A percentile compares a stretch with the other conserved stretches of the same genome.
phyloP scores from a whole-genome alignment of 2,888 invertebrate genomes.

The Drosophila fungiperda region DNA sequence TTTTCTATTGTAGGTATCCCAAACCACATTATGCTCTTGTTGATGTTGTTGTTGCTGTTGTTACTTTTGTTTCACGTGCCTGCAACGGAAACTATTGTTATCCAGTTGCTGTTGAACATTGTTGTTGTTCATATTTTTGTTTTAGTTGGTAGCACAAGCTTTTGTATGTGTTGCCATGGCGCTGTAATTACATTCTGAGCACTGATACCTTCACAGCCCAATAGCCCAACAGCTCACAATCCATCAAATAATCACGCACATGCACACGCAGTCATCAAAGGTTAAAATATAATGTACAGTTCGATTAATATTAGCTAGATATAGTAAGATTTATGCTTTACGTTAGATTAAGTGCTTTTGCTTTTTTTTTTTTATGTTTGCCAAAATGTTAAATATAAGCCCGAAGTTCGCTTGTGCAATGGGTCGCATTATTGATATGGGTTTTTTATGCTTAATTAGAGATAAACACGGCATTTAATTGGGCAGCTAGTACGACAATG shows the following conservation, averaged over 20 bases:
- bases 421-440: conserved; percentile 40
- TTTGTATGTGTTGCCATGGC: conserved; percentile 49
- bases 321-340: conserved; percentile 16
- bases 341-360: conserved; percentile 25
- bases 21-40: conserved; percentile 38
- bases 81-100: conserved; percentile 46
- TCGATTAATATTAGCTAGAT: conserved; percentile 16
- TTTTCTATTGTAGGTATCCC: conserved; percentile 63
- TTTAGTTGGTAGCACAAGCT: conserved; percentile 42
- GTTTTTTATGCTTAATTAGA: conserved; percentile 42
- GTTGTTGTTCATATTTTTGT: conserved; percentile 26
- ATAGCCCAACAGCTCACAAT: conserved; percentile 15
- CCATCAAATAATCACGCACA: conserved; percentile 46
- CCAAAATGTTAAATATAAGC: neutral
- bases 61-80: conserved; percentile 45
- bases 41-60: conserved; percentile 18
- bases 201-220: conserved; percentile 7
- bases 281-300: conserved; percentile 56
- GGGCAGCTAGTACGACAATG: conserved; percentile 6
- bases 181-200: conserved; percentile 57
- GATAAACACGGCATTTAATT: conserved; percentile 31
- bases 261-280: conserved; percentile 52
- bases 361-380: conserved; percentile 10
- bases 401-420: conserved; percentile 12
- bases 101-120: conserved; percentile 36